Evolutionary conservation across 1,140 invertebrate species (phyloP), one percentile per base, ranked within the genome.

Genomic region (Eriocheir sinensis): DNA sequence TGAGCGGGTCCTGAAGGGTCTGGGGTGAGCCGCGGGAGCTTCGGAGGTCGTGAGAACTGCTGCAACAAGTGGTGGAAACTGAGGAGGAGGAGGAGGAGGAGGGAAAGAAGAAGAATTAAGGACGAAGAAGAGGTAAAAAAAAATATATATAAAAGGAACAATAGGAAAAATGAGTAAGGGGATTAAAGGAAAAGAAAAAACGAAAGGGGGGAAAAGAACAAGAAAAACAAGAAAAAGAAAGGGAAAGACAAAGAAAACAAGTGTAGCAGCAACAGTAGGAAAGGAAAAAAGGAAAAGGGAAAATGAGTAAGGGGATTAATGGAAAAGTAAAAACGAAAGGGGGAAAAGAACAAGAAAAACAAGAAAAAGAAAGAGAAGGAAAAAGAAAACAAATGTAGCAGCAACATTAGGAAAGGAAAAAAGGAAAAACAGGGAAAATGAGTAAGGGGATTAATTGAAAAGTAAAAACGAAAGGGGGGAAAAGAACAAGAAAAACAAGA

Each of bases 31-130:
- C 60, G 8, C 4, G 27, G 60, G 60, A 4, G 27, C n/a, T 21
- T 72, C 60, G 27, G 60, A 21, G 60, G 60, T 72, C 60, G 60
- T 72, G 60, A 72, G 60, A 72, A 72, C 60, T 72, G 60, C 60
- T 72, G 60, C 60, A 72, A 72, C 60, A 72, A 72, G 60, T 72
- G 27, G 60, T n/a, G n/a, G n/a, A n/a, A n/a, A n/a, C n/a, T n/a
- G n/a, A n/a, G n/a, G 60, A 72, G 27, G 27, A 72, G 27, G 21
- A 72, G 21, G 8, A 72, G 21, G 60, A 72, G 1, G 60, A 48
- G 4, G 15, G 44, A 15, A 4, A 48, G 44, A 15, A 8, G 15
- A 48, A 48, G 44, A n/a, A n/a, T n/a, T n/a, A n/a, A 72, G 27
- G 21, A 72, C 6, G 8, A 72, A n/a, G 60, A 72, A 2, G 60